These are phyloP conservation scores for Polydrusus tereticollis DNA, from an alignment of 2,888 invertebrate genomes.

Conservation along the genomic window DNA sequence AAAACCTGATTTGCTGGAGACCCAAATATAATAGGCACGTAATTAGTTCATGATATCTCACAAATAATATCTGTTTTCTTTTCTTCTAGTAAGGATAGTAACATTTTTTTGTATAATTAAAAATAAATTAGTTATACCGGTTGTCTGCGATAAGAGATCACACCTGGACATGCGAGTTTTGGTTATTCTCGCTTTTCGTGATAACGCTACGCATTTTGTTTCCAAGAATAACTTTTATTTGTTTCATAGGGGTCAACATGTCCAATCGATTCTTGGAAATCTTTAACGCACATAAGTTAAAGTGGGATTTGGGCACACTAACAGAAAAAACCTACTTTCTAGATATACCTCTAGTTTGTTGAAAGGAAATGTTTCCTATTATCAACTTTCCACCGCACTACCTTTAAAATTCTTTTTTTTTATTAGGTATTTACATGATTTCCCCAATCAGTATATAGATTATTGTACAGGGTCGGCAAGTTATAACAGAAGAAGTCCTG, in stretches of 20 bases:
- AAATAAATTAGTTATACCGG: neutral
- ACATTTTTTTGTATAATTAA: constrained; percentile 17
- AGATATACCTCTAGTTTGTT: too few relatives aligned
- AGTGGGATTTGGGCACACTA: too few relatives aligned
- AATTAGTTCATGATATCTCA: constrained; percentile 1
- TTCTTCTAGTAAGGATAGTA: constrained; percentile 5
- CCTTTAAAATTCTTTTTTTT: too few relatives aligned
- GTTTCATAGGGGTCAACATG: neutral
- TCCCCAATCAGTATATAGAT: too few relatives aligned
- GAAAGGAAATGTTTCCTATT: too few relatives aligned
- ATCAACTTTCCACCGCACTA: too few relatives aligned
- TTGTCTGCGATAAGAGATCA: constrained; percentile 11
- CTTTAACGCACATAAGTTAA: neutral
- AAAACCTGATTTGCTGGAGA: constrained; percentile 5
- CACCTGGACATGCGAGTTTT: constrained; percentile 11
- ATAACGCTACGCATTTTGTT: neutral
- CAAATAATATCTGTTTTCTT: neutral
- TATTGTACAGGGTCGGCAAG: too few relatives aligned
- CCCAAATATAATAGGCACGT: neutral
- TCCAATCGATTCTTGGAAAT: neutral
- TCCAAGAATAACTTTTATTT: neutral
- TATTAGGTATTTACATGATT: too few relatives aligned
- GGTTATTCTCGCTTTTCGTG: constrained; percentile 3
- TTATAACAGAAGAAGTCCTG: too few relatives aligned
- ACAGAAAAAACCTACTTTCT: too few relatives aligned